Evolutionary conservation across 92 coral and sea anemone genomes (phyloP).

Genomic region (Chrysogorgia sp.): DNA sequence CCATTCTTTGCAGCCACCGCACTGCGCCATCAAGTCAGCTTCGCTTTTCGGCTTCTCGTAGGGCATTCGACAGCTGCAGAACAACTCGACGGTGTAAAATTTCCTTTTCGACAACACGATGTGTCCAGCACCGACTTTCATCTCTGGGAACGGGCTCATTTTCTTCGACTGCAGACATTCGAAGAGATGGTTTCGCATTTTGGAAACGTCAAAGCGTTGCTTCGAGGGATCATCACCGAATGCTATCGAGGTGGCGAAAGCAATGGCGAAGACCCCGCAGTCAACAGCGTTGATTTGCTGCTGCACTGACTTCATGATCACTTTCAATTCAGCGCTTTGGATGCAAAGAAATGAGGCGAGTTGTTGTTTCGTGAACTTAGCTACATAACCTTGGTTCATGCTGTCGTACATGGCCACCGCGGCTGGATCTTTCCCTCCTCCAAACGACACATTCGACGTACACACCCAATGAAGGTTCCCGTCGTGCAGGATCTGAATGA

Average conservation of each 20-base stretch:
- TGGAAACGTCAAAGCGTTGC: slow-evolving; percentile 37
- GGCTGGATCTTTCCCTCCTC: slow-evolving; percentile 36
- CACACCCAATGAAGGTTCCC: slow-evolving; percentile 71
- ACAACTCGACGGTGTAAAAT: slow-evolving; percentile 43
- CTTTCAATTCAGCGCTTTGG: slow-evolving; percentile 40
- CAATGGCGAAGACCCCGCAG: slow-evolving; percentile 46
- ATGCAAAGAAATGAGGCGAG: slow-evolving; percentile 37
- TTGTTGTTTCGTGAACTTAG: slow-evolving; percentile 50
- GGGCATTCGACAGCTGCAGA: slow-evolving; percentile 60
- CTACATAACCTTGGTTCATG: slow-evolving; percentile 39
- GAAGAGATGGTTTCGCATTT: slow-evolving; percentile 39
- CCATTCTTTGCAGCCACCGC: slow-evolving; percentile 46
- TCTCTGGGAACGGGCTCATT: slow-evolving; percentile 45
- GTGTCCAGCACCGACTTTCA: slow-evolving; percentile 6
- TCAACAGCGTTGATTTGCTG: slow-evolving; percentile 29
- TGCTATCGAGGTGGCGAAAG: slow-evolving; percentile 36
- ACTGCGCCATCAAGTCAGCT: slow-evolving; percentile 44
- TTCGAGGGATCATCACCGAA: slow-evolving; percentile 31
- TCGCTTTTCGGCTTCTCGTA: slow-evolving; percentile 47
- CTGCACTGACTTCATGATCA: slow-evolving; percentile 40
- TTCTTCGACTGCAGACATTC: slow-evolving; percentile 35
- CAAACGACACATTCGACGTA: slow-evolving; percentile 51
- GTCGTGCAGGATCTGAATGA: slow-evolving; percentile 65
- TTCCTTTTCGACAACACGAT: slow-evolving; percentile 29
- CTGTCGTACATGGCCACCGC: slow-evolving; percentile 63